Evolutionary conservation across 2,888 invertebrate genomes (phyloP).

Genomic region (Anodontia alba): DNA sequence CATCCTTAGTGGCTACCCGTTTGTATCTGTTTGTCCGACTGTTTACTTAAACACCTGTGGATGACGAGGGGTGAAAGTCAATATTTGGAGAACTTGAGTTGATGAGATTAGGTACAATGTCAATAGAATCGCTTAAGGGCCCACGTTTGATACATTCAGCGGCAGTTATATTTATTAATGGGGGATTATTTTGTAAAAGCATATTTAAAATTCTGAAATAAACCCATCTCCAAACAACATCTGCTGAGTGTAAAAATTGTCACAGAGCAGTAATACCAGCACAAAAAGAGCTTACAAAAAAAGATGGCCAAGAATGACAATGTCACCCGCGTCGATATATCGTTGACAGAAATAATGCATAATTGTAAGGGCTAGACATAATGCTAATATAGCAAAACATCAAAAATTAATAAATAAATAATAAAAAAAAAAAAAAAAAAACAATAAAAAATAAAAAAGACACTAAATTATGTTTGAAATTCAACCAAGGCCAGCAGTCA

Average conservation of each 20-base stretch:
- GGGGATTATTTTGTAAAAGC: neutral
- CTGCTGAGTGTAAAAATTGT: neutral
- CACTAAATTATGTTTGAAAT: no score
- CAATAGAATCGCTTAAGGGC: conserved; percentile 1
- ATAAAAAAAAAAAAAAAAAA: no score
- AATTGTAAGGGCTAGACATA: no score
- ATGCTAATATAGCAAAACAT: no score
- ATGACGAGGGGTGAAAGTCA: neutral
- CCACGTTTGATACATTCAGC: conserved; percentile 2
- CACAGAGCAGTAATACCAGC: no score
- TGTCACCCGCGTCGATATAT: no score
- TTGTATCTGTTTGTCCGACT: conserved; percentile 7
- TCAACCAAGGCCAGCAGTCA: no score
- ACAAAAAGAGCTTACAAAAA: no score
- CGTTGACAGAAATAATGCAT: no score
- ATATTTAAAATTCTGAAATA: neutral
- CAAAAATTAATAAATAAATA: no score
- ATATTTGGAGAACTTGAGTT: conserved; percentile 5
- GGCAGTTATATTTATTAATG: neutral
- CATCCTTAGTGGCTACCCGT: neutral
- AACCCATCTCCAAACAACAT: neutral
- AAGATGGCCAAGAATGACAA: no score
- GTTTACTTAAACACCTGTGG: conserved; percentile 15
- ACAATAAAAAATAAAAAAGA: no score
- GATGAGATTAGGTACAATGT: neutral